Conservation (phyloP, 2,113 vertebrate genomes). For the Marcusenius ussheri region DNA sequence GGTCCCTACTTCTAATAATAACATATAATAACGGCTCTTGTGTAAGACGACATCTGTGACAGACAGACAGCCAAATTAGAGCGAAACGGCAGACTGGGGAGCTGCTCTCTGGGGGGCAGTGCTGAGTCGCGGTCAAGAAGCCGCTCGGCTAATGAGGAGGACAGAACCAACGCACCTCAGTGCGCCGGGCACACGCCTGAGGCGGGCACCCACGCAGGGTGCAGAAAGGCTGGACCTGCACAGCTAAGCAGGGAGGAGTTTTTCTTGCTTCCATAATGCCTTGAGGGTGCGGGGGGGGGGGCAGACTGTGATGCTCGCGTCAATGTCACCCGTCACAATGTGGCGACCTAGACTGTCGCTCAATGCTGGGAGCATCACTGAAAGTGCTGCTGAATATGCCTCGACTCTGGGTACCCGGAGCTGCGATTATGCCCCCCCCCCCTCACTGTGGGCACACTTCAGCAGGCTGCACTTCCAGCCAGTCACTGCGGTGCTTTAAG, state of each 20-base stretch:
- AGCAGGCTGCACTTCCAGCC: not conserved
- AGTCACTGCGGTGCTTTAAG: not conserved
- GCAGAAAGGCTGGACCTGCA: not conserved
- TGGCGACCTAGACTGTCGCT: not conserved
- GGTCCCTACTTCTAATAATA: not conserved
- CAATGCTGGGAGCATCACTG: no score
- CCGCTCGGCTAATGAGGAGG: not conserved
- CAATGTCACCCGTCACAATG: not conserved
- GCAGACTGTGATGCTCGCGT: no score
- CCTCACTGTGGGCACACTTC: not conserved
- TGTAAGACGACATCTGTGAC: not conserved
- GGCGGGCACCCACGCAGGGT: not conserved
- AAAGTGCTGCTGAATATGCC: not conserved
- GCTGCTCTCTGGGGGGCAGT: not conserved
- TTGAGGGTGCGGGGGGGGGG: no score
- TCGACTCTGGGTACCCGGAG: not conserved
- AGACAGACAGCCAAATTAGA: not conserved
- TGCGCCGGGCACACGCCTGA: not conserved
- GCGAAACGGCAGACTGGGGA: not conserved
- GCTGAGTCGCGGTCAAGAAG: not conserved
- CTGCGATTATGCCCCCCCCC: not conserved
- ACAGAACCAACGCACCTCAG: not conserved
- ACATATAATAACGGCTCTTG: not conserved
- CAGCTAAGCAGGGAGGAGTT: no score
- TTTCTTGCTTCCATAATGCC: no score